These are phyloP conservation scores for Oligia strigilis DNA, from an alignment of 2,888 invertebrate genomes.

Conservation along the genomic window DNA sequence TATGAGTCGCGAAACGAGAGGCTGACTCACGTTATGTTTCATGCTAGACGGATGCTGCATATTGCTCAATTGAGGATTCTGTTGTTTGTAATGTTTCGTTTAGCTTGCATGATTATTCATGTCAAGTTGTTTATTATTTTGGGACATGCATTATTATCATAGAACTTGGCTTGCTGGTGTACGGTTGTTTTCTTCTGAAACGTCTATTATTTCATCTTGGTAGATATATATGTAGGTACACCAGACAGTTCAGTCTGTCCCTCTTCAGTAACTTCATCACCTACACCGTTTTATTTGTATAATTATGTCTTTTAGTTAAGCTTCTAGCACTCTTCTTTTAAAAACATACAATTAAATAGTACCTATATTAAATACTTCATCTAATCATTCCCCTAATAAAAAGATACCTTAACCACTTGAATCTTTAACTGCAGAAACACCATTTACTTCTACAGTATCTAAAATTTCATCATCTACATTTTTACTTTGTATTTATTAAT, in stretches of 20 bases:
- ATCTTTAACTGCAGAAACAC: background rate
- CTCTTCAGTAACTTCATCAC: background rate
- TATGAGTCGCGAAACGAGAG: conserved; percentile 79
- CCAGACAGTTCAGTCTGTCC: background rate
- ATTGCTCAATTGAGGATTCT: conserved; percentile 62
- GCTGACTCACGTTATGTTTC: conserved; percentile 67
- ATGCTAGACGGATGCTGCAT: conserved; percentile 66
- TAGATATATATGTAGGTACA: background rate
- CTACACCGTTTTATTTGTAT: background rate
- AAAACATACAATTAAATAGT: background rate
- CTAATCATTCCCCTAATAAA: background rate
- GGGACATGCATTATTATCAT: background rate
- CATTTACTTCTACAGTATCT: background rate
- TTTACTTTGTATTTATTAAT: conserved; percentile 17
- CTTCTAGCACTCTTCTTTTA: background rate
- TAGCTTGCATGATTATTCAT: conserved; percentile 7
- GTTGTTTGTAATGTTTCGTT: conserved; percentile 19
- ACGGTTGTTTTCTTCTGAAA: too few relatives aligned
- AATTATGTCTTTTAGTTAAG: background rate
- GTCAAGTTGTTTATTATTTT: conserved; percentile 7
- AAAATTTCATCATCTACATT: background rate
- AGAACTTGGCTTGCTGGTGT: background rate
- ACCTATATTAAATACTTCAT: background rate
- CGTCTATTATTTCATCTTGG: background rate
- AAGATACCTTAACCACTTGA: background rate